Percentiles rank a stretch among this genome's conserved stretches.
phyloP scores from a whole-genome alignment of 2,888 invertebrate species.

The Chrysolina oricalcia region DNA sequence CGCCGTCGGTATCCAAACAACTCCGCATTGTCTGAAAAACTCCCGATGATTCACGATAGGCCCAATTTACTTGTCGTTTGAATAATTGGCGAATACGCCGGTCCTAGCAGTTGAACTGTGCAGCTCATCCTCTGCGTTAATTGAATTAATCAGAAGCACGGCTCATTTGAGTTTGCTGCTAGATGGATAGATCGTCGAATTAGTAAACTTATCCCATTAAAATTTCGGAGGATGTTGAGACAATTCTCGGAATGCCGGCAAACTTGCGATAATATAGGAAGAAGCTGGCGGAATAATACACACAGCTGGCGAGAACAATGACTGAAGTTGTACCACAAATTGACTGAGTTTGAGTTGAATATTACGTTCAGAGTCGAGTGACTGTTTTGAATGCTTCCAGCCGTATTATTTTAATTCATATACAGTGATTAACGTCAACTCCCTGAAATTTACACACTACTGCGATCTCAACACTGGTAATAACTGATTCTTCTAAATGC shows the following conservation, averaged over 20 bases:
- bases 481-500: too few species aligned
- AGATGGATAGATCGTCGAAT: background rate
- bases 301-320: background rate
- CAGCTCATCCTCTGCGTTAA: conserved; percentile 3
- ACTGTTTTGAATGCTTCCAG: background rate
- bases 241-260: background rate
- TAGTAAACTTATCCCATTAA: conserved; percentile 9
- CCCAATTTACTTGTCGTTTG: conserved; percentile 1
- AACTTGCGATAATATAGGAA: background rate
- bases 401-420: background rate
- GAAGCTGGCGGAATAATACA: background rate
- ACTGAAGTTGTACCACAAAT: background rate
- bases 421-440: background rate
- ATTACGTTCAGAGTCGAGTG: background rate
- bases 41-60: background rate
- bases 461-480: too few species aligned
- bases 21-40: conserved; percentile 15
- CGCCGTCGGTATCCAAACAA: background rate
- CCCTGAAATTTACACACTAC: too few species aligned
- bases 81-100: conserved; percentile 18
- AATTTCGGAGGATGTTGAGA: background rate
- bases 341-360: background rate
- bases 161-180: background rate
- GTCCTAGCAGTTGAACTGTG: background rate
- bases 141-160: conserved; percentile 8